phyloP scores from a whole-genome alignment of 23 tunicate species.

The Diplosoma virens region DNA sequence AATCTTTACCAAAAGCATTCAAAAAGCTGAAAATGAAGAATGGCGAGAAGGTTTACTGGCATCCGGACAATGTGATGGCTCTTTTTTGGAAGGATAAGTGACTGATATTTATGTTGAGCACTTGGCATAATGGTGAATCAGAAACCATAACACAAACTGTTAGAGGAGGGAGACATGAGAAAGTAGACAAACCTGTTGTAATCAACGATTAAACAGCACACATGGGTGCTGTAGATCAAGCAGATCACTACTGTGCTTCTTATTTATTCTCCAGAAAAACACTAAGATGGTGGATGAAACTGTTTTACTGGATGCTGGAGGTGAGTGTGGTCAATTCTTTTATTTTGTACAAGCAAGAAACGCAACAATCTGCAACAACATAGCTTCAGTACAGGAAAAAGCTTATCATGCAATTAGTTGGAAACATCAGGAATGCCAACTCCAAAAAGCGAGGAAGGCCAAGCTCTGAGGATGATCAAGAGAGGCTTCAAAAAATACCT shows the following conservation, averaged over 20 bases:
- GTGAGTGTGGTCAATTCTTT: constrained; percentile 14
- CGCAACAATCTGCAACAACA: not conserved
- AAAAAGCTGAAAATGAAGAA: not conserved
- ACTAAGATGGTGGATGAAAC: constrained; percentile 24
- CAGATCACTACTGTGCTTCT: constrained; percentile 17
- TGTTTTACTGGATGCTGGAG: constrained; percentile 19
- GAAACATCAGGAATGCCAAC: not conserved
- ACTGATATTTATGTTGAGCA: constrained; percentile 1
- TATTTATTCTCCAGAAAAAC: constrained; percentile 8
- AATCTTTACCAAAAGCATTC: not conserved
- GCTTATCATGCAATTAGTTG: constrained; percentile 7
- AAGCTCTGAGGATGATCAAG: not conserved
- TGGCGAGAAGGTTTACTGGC: constrained; percentile 16
- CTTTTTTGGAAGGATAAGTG: constrained; percentile 12
- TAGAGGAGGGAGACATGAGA: constrained; percentile 6
- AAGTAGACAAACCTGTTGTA: not conserved
- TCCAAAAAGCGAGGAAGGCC: not conserved
- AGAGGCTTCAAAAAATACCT: constrained; percentile 8
- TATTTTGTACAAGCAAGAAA: not conserved
- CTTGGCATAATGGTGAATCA: constrained; percentile 17
- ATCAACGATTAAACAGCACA: not conserved
- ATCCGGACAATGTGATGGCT: constrained; percentile 15
- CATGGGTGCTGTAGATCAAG: constrained; percentile 15
- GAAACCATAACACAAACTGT: not conserved
- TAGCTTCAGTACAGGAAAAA: too few relatives aligned